phyloP scores from a whole-genome alignment of 1,140 invertebrate genomes.

The Euschistus heros region DNA sequence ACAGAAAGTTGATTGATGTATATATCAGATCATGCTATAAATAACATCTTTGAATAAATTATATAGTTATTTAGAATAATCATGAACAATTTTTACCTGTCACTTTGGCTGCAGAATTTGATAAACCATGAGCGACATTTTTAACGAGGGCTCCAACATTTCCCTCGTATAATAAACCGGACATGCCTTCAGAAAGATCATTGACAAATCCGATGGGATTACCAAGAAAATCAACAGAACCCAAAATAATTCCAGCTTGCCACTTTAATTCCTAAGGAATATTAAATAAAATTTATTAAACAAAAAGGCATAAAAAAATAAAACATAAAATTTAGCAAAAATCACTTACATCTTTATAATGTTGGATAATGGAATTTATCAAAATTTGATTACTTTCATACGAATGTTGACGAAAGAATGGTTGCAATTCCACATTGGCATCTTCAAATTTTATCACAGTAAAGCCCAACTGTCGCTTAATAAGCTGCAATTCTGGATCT shows the following conservation, averaged over 20 bases:
- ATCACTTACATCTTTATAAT: conserved; percentile 29
- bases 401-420: conserved; percentile 70
- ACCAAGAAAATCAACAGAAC: conserved; percentile 93
- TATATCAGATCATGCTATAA: too few species aligned
- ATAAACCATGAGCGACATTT: conserved; percentile 93
- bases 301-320: background rate
- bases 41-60: too few species aligned
- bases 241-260: conserved; percentile 90
- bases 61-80: too few species aligned
- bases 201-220: conserved; percentile 92
- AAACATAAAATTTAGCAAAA: background rate
- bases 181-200: conserved; percentile 90
- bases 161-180: conserved; percentile 82
- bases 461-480: conserved; percentile 78
- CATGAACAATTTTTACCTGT: conserved; percentile 38
- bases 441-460: conserved; percentile 94
- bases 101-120: conserved; percentile 93
- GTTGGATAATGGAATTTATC: conserved; percentile 44
- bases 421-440: conserved; percentile 81
- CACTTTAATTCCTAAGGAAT: conserved; percentile 70
- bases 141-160: conserved; percentile 80
- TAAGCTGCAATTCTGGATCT: conserved; percentile 54
- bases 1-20: too few species aligned
- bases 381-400: conserved; percentile 81
- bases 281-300: background rate